Evolutionary conservation across 53 echinoderm and acorn worm species (phyloP), one percentile per base, ranked within the genome.

Genomic region (Echinometra lucunter): DNA sequence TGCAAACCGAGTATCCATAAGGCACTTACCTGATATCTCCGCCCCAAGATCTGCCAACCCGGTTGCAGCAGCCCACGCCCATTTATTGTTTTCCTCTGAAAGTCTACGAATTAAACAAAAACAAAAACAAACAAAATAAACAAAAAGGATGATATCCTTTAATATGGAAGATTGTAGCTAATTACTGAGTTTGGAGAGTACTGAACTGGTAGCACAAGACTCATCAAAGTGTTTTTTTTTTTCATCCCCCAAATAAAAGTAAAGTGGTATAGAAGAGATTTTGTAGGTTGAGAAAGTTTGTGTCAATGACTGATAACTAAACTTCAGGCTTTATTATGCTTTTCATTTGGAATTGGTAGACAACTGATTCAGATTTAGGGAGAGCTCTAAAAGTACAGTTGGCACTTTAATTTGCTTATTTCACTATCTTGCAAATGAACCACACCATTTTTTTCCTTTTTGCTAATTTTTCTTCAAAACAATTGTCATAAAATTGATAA

Each of bases 21-120:
- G 25, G 9, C n/a, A 67, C 91, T 60, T 45, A 91, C 91, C 42
- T 91, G 91, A 23, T 91, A 91, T 23, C 66, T 91, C 23, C 9
- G 40, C 21, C 91, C 91, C 30, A 91, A 69, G 35, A 91, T 27
- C 16, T 66, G 37, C 91, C 91, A 91, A 5, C 91, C 91, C 3
- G 66, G 66, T 45, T 67, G 91, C 4, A 91, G 70, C n/a, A 67
- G 16, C 27, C 91, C 91, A 91, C 47, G 66, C 13, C 91, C 91
- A 67, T 66, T 91, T 2, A 69, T 40, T 44, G 91, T 91, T 30
- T 66, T 70, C 45, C 28, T 91, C 45, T 91, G 91, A 45, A 91
- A 91, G 17, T 70, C 91, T 91, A 44, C 49, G 85, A n/a, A 44
- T n/a, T n/a, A n/a, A n/a, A n/a, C n/a, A n/a, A n/a, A n/a, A n/a